Base-by-base conservation (phyloP, 2,888 invertebrate genomes). In the Drosophila sordidula region DNA sequence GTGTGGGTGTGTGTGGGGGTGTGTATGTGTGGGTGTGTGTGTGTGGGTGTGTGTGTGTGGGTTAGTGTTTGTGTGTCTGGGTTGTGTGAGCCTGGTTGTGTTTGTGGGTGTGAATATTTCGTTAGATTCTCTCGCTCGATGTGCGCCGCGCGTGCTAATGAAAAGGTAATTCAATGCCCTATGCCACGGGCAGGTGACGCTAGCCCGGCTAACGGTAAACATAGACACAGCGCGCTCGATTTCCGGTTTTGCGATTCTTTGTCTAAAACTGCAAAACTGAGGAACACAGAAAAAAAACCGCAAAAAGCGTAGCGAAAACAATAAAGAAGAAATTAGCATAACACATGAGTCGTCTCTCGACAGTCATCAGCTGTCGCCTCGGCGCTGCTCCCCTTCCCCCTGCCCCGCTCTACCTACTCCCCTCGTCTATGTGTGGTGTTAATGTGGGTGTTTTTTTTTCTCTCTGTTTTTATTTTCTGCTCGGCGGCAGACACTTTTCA, bases 281-380 rank as follows among this genome's bases (percentile, higher is more conserved):
- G 39, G 26, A 26, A 14, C 18, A 25, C 16, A 45, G 44, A 41
- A 54, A 56, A 16, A n/a, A 11, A 32, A 26, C 34, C 51, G 63
- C 66, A 61, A 70, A 66, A 67, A 71, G 70, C 65, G 64, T 70
- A 59, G 64, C 68, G 62, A 64, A 70, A 78, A 78, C 71, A 83
- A 83, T 82, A 74, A 76, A 78, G 67, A 51, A 63, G 55, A 79
- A 84, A 84, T 87, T 84, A 87, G 74, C 84, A 84, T 84, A 87
- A 81, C 77, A 72, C 77, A 84, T 68, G 77, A 75, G 38, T 50
- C 41, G 50, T 25, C 52, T n/a, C 52, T 57, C 49, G 51, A 18
- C 62, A 63, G 70, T 57, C 69, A 64, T 70, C 75, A 62, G 45
- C 70, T 63, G 55, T 50, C 68, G 51, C 18, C 42, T 41, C 52